Evolutionary conservation across 2,888 invertebrate genomes (phyloP).

Genomic region (Xylota sylvarum): DNA sequence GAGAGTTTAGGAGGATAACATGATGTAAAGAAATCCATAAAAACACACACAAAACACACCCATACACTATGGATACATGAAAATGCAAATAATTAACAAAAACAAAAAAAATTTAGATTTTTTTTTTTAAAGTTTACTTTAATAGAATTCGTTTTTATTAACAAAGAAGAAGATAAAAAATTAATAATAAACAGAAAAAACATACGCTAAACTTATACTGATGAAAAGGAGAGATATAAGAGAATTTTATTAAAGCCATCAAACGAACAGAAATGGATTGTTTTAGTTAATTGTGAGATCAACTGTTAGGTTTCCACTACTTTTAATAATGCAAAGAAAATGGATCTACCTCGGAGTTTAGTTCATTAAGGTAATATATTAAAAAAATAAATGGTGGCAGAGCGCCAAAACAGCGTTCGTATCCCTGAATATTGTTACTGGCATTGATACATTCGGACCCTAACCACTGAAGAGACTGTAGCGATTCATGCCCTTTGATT

Average conservation of each 20-base stretch:
- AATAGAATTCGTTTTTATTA: conserved; percentile 72
- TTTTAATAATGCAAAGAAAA: too few species aligned
- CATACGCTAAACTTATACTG: conserved; percentile 67
- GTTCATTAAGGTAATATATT: too few species aligned
- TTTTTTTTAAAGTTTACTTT: conserved; percentile 61
- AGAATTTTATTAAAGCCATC: conserved; percentile 74
- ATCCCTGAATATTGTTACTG: too few species aligned
- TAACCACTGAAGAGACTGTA: too few species aligned
- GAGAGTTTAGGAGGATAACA: conserved; percentile 42
- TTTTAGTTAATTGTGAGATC: conserved; percentile 19
- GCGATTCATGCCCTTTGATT: too few species aligned
- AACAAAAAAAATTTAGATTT: conserved; percentile 50
- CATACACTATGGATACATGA: conserved; percentile 67
- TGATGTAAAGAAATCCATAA: conserved; percentile 68
- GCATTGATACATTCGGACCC: too few species aligned
- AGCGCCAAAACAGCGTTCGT: too few species aligned
- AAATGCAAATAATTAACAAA: conserved; percentile 59
- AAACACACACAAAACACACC: conserved; percentile 45
- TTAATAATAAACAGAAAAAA: conserved; percentile 46
- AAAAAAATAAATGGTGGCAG: too few species aligned
- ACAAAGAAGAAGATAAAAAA: conserved; percentile 58
- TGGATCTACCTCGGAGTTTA: too few species aligned
- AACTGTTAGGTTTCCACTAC: neutral
- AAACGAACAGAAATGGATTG: conserved; percentile 57
- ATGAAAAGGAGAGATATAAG: conserved; percentile 67